A percentile compares a stretch with the other conserved stretches of the same genome.
These are phyloP conservation scores for Tautogolabrus adspersus DNA, from an alignment of 2,113 vertebrate genomes.

Conservation along the genomic window DNA sequence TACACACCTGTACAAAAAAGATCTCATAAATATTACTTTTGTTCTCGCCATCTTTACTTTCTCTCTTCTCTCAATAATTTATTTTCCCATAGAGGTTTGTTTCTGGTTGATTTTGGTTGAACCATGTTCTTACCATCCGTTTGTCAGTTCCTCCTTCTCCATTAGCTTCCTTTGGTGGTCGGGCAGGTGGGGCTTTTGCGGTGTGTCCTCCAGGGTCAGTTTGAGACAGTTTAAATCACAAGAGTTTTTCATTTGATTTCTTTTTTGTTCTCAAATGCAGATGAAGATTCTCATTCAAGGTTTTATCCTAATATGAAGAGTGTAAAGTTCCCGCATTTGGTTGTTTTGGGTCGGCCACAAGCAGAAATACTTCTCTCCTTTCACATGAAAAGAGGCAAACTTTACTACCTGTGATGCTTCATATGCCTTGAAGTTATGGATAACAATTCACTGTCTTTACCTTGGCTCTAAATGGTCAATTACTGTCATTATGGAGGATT, in stretches of 20 bases:
- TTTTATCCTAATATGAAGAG: not conserved
- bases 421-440: not conserved
- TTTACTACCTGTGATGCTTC: not conserved
- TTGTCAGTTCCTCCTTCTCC: constrained; percentile 27
- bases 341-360: not conserved
- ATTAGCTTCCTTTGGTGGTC: constrained; percentile 55
- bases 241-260: not conserved
- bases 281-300: not conserved
- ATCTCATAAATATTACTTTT: constrained; percentile 89
- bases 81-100: constrained; percentile 84
- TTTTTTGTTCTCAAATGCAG: not conserved
- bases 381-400: not conserved
- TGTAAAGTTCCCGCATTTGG: too few species aligned
- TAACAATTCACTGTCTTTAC: constrained; percentile 1
- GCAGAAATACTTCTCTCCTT: not conserved
- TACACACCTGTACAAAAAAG: constrained; percentile 91
- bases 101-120: constrained; percentile 83
- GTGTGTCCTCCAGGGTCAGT: constrained; percentile 31
- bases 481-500: constrained; percentile 22
- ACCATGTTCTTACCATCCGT: constrained; percentile 43
- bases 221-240: constrained; percentile 10
- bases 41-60: constrained; percentile 60
- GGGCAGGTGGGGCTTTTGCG: constrained; percentile 25
- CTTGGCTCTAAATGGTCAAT: constrained; percentile 7
- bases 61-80: constrained; percentile 77